Conservation (phyloP, 2,888 invertebrate genomes). For the Nephrocerus scutellatus region DNA sequence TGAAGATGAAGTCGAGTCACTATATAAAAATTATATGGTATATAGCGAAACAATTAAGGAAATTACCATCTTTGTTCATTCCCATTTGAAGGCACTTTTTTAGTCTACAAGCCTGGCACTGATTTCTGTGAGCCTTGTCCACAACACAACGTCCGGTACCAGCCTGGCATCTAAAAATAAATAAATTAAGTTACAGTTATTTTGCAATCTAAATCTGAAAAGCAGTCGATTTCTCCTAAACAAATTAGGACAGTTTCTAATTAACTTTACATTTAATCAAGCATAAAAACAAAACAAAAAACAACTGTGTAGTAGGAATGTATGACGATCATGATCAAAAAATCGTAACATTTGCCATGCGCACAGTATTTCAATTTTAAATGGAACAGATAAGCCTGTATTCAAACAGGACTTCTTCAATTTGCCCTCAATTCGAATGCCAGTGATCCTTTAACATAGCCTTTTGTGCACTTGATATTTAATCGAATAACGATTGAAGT, state of each 20-base stretch:
- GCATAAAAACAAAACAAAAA: not conserved
- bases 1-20: no score
- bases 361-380: conserved; percentile 1
- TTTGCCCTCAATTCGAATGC: conserved; percentile 27
- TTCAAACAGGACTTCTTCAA: conserved; percentile 20
- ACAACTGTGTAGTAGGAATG: conserved; percentile 20
- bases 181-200: no score
- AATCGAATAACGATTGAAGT: conserved; percentile 43
- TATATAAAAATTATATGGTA: no score
- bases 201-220: not conserved
- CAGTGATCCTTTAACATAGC: conserved; percentile 22
- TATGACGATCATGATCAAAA: conserved; percentile 10
- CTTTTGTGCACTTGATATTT: conserved; percentile 36
- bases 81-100: conserved; percentile 98
- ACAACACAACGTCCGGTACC: conserved; percentile 96
- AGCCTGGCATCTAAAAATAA: conserved; percentile 81
- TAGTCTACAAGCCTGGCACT: conserved; percentile 96
- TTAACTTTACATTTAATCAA: not conserved
- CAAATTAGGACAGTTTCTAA: conserved; percentile 1
- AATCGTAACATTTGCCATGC: conserved; percentile 36
- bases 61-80: conserved; percentile 99
- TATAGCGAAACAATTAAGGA: no score
- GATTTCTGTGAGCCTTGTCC: conserved; percentile 98
- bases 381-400: conserved; percentile 12
- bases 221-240: not conserved